Conservation (phyloP, 2,888 invertebrate genomes). For the Ectemnius lituratus region DNA sequence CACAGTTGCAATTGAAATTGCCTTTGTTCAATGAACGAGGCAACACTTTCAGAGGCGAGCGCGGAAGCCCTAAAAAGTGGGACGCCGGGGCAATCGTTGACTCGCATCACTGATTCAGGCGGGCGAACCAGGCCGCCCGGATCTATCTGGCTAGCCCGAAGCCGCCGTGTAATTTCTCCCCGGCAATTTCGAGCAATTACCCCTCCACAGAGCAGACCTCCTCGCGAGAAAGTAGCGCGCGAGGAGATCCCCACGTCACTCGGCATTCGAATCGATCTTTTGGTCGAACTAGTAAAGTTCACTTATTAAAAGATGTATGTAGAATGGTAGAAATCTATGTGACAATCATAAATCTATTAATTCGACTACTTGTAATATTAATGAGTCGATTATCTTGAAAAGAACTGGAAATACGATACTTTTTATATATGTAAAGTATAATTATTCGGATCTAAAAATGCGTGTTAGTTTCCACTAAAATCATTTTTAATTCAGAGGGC, state of each 20-base stretch:
- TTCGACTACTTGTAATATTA: too few species aligned
- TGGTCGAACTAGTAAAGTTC: not conserved
- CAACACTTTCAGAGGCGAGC: not conserved
- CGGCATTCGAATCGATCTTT: constrained; percentile 46
- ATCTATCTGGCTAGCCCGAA: constrained; percentile 17
- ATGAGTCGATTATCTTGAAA: not conserved
- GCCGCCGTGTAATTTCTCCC: constrained; percentile 29
- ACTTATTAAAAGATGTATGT: too few species aligned
- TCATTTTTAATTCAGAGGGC: not conserved
- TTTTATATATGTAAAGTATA: too few species aligned
- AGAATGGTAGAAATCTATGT: not conserved
- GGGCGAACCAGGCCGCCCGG: constrained; percentile 5
- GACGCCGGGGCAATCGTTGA: constrained; percentile 9
- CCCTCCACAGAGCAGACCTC: constrained; percentile 11
- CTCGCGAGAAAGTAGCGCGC: constrained; percentile 17
- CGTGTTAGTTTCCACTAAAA: not conserved
- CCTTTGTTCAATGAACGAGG: too few species aligned
- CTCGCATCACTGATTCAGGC: not conserved
- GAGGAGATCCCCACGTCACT: constrained; percentile 28
- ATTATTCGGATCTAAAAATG: too few species aligned
- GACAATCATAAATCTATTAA: not conserved
- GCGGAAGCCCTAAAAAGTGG: not conserved
- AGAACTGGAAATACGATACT: too few species aligned
- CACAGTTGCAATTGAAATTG: too few species aligned
- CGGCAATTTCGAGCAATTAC: constrained; percentile 43